These are phyloP conservation scores for Catostomus latipinnis DNA, from an alignment of 2,797 vertebrate species.

Conservation along the genomic window DNA sequence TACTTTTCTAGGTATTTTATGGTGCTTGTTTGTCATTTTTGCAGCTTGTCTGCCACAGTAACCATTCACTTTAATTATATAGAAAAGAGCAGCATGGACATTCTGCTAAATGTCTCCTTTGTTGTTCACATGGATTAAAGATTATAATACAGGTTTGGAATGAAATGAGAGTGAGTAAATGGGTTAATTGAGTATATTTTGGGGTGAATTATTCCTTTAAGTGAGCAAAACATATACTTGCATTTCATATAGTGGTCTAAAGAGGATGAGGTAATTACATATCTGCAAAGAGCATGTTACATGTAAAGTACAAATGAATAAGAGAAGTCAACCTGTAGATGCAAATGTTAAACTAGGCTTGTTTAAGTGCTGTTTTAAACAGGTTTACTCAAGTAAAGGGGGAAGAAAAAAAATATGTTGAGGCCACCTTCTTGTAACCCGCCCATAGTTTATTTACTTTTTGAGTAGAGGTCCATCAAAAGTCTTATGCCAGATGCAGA, in stretches of 20 bases:
- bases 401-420: constrained; percentile 71
- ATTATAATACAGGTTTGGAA: background rate
- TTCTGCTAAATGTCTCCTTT: background rate
- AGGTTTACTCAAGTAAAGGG: constrained; percentile 65
- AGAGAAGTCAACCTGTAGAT: constrained; percentile 72
- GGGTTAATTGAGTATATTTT: background rate
- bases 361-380: constrained; percentile 76
- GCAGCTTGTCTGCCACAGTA: too few species aligned
- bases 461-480: constrained; percentile 69
- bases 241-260: constrained; percentile 4
- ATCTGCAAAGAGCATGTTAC: constrained; percentile 70
- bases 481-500: constrained; percentile 52
- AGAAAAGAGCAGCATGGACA: too few species aligned
- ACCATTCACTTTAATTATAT: too few species aligned
- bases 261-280: constrained; percentile 61
- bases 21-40: too few species aligned
- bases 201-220: constrained; percentile 1
- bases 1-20: too few species aligned
- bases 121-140: background rate
- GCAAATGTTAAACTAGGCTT: constrained; percentile 62
- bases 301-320: constrained; percentile 58
- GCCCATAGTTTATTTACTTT: constrained; percentile 75
- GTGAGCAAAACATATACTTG: background rate
- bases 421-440: constrained; percentile 66
- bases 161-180: background rate